Conservation (phyloP, 2,888 invertebrate genomes). For the Eumacrocentrus americanus region DNA sequence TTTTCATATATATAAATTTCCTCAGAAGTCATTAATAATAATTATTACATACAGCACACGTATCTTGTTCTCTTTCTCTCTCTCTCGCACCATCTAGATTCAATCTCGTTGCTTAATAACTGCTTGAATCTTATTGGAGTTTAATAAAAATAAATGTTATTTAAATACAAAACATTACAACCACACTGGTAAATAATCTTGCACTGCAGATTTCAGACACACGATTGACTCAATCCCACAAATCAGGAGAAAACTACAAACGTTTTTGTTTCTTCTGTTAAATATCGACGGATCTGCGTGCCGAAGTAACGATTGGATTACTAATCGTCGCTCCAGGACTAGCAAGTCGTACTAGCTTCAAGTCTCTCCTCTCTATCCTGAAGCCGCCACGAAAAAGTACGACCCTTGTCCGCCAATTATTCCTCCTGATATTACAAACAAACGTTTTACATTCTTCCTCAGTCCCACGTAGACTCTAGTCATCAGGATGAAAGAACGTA, state of each 20-base stretch:
- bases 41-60: conserved; percentile 50
- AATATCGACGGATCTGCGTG: conserved; percentile 35
- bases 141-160: conserved; percentile 41
- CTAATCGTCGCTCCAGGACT: conserved; percentile 52
- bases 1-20: conserved; percentile 40
- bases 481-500: conserved; percentile 19
- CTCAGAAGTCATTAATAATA: conserved; percentile 42
- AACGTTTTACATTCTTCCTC: conserved; percentile 13
- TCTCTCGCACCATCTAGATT: conserved; percentile 51
- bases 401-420: conserved; percentile 25
- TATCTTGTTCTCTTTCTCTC: conserved; percentile 24
- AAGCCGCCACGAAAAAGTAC: too few species aligned
- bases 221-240: conserved; percentile 30
- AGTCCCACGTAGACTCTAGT: conserved; percentile 13
- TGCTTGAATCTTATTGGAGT: background rate
- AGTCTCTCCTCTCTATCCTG: conserved; percentile 18
- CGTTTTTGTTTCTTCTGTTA: conserved; percentile 12
- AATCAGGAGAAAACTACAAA: conserved; percentile 20
- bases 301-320: conserved; percentile 47
- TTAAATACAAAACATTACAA: conserved; percentile 53
- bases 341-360: conserved; percentile 30
- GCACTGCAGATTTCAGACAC: conserved; percentile 33
- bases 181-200: conserved; percentile 33
- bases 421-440: conserved; percentile 10
- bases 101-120: conserved; percentile 16